Conservation (phyloP, 2,888 invertebrate species). For the Euproctis similis region DNA sequence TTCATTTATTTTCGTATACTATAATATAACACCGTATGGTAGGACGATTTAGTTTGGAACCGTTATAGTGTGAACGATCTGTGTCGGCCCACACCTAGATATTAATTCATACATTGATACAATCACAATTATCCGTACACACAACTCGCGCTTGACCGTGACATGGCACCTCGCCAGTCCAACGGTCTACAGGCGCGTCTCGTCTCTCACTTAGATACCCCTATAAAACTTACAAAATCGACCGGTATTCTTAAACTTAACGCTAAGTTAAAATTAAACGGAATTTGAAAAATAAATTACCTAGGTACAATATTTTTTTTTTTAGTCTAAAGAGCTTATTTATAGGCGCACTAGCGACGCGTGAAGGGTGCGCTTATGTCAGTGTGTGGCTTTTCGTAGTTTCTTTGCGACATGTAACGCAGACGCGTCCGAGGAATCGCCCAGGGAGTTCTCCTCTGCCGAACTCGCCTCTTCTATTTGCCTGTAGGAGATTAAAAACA, state of each 20-base stretch:
- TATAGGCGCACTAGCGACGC: conserved; percentile 63
- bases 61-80: conserved; percentile 7
- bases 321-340: conserved; percentile 73
- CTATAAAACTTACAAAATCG: conserved; percentile 77
- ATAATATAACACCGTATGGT: no score
- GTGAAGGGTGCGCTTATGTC: conserved; percentile 59
- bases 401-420: conserved; percentile 62
- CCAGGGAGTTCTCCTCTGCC: conserved; percentile 73
- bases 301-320: conserved; percentile 77
- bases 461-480: conserved; percentile 72
- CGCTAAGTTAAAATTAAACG: conserved; percentile 73
- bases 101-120: conserved; percentile 61
- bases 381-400: conserved; percentile 66
- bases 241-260: conserved; percentile 72
- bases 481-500: conserved; percentile 34
- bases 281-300: conserved; percentile 78
- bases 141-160: conserved; percentile 43
- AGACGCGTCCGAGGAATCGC: conserved; percentile 49
- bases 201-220: conserved; percentile 59
- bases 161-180: conserved; percentile 11
- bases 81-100: conserved; percentile 46
- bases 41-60: no score
- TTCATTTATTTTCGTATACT: no score
- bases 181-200: conserved; percentile 44
- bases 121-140: conserved; percentile 55